These are phyloP conservation scores for Rhogogaster chlorosoma DNA, from an alignment of 2,888 invertebrate species.

Conservation along the genomic window DNA sequence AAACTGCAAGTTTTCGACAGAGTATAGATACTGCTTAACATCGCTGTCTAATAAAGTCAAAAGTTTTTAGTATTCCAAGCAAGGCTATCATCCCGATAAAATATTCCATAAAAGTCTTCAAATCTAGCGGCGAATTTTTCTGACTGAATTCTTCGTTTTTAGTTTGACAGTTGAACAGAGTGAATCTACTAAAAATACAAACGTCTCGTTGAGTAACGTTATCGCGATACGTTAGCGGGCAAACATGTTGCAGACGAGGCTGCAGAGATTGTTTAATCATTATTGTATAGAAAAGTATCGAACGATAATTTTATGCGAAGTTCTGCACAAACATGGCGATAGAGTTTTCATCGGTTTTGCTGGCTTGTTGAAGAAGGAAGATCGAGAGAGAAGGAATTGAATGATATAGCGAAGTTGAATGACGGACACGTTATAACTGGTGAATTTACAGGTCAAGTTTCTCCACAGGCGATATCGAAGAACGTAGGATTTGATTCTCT, in stretches of 20 bases:
- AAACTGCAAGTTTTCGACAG: neutral
- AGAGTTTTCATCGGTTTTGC: neutral
- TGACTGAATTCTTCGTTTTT: neutral
- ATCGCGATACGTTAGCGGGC: neutral
- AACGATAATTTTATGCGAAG: neutral
- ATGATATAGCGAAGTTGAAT: neutral
- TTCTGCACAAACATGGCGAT: constrained; percentile 1
- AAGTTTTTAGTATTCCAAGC: neutral
- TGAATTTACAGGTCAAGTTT: neutral
- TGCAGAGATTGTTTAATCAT: neutral
- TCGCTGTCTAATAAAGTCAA: neutral
- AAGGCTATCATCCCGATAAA: neutral
- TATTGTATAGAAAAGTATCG: neutral
- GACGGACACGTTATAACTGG: neutral
- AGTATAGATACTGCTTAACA: neutral
- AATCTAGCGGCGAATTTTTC: too few species aligned
- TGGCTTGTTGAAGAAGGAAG: neutral
- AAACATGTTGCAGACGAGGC: constrained; percentile 6
- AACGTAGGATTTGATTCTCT: neutral
- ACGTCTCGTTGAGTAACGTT: neutral
- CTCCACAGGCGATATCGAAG: neutral
- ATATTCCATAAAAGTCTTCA: neutral
- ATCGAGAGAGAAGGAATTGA: neutral
- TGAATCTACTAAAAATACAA: neutral
- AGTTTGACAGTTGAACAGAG: neutral